A percentile compares a stretch with the other conserved stretches of the same genome.
Conservation (phyloP, 2,797 vertebrate genomes). For the Bradypodion ventrale region DNA sequence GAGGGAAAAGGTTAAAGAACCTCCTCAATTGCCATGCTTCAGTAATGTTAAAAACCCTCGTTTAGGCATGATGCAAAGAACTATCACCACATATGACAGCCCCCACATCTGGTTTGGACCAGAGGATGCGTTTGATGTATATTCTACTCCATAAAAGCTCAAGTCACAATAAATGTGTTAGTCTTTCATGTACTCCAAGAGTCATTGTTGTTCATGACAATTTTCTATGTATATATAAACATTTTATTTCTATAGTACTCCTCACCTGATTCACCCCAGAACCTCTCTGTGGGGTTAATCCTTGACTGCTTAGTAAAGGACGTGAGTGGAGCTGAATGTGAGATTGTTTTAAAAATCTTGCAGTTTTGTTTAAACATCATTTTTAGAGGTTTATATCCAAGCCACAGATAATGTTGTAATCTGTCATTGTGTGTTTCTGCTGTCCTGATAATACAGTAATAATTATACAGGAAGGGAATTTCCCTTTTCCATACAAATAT, state of each 20-base stretch:
- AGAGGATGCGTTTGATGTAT: background rate
- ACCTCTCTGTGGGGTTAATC: background rate
- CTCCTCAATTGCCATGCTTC: background rate
- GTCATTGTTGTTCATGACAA: background rate
- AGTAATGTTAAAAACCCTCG: background rate
- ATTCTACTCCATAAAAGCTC: background rate
- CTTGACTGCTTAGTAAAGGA: too few species aligned
- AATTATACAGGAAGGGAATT: background rate
- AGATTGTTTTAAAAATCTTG: background rate
- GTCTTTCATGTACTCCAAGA: background rate
- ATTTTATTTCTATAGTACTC: background rate
- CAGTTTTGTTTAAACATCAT: slow-evolving; percentile 1
- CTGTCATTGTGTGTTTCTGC: background rate
- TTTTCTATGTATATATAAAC: background rate
- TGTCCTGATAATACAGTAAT: background rate
- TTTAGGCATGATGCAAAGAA: background rate
- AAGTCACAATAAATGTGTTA: background rate
- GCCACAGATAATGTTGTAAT: slow-evolving; percentile 2
- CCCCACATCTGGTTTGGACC: background rate
- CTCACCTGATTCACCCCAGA: background rate
- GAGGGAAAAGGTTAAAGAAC: background rate
- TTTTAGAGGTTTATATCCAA: background rate
- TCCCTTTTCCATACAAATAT: background rate
- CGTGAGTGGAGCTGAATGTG: background rate
- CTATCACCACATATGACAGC: background rate